Conservation (phyloP, 2,888 invertebrate species). For the Pammene aurita region DNA sequence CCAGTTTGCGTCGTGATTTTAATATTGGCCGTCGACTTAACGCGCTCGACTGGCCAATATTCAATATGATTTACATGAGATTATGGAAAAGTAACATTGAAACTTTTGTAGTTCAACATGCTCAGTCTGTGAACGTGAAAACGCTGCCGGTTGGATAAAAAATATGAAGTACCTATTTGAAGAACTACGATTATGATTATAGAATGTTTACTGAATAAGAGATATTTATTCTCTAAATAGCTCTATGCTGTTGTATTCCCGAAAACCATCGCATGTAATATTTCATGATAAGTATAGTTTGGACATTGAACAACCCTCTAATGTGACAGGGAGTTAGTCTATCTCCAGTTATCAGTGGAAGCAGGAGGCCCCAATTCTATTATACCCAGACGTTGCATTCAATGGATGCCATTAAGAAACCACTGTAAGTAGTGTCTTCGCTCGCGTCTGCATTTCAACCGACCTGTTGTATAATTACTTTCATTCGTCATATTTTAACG, state of each 20-base stretch:
- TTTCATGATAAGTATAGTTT: slow-evolving; percentile 25
- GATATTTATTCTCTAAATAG: background rate
- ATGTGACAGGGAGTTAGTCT: slow-evolving; percentile 33
- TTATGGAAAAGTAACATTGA: background rate
- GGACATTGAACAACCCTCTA: slow-evolving; percentile 33
- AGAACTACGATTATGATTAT: background rate
- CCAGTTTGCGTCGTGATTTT: background rate
- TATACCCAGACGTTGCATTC: background rate
- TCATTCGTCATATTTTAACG: slow-evolving; percentile 8
- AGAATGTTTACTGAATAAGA: background rate
- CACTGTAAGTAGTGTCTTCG: slow-evolving; percentile 19
- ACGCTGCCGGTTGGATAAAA: background rate
- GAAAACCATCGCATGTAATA: slow-evolving; percentile 14
- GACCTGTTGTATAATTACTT: slow-evolving; percentile 12
- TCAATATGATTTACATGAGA: background rate
- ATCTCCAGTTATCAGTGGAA: slow-evolving; percentile 20
- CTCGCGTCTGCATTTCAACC: slow-evolving; percentile 9
- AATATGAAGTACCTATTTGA: background rate
- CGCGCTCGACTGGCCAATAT: background rate
- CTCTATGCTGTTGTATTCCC: slow-evolving; percentile 4
- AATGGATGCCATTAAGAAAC: background rate
- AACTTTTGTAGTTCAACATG: background rate
- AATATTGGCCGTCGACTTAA: background rate
- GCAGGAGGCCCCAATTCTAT: slow-evolving; percentile 33
- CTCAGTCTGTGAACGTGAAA: background rate